Percentiles rank a stretch among this genome's conserved stretches.
Conservation (phyloP, 2,888 invertebrate genomes). For the Subacronicta megacephala region DNA sequence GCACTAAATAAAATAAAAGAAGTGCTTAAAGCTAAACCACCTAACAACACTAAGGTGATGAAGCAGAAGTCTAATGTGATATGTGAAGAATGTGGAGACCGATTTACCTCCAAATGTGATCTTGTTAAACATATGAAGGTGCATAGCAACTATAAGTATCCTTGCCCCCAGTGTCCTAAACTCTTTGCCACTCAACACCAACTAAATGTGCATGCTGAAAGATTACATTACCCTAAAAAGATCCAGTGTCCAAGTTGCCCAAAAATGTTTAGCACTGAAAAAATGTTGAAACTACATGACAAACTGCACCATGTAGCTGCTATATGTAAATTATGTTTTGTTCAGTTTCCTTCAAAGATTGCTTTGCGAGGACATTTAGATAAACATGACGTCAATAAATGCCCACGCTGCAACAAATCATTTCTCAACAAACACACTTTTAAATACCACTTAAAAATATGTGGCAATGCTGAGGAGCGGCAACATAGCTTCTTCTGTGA, state of each 20-base stretch:
- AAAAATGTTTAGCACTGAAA: constrained; percentile 75
- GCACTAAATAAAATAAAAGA: constrained; percentile 69
- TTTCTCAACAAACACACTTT: constrained; percentile 71
- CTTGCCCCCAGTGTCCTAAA: constrained; percentile 74
- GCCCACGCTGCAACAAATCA: constrained; percentile 70
- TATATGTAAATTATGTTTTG: constrained; percentile 73
- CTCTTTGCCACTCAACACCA: constrained; percentile 63
- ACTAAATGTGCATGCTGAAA: constrained; percentile 69
- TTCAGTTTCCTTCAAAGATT: constrained; percentile 73
- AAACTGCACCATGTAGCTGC: constrained; percentile 69
- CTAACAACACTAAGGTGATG: constrained; percentile 60
- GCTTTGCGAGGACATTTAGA: constrained; percentile 71
- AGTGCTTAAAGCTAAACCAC: constrained; percentile 63
- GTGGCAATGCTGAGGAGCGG: constrained; percentile 63
- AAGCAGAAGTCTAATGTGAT: constrained; percentile 50
- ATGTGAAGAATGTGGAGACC: constrained; percentile 74
- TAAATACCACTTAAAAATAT: constrained; percentile 71
- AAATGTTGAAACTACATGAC: constrained; percentile 71
- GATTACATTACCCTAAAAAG: constrained; percentile 75
- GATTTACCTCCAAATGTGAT: constrained; percentile 59
- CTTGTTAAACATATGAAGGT: constrained; percentile 68
- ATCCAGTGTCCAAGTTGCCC: constrained; percentile 72
- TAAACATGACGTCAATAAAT: constrained; percentile 72
- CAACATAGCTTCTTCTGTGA: constrained; percentile 74
- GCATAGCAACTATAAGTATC: constrained; percentile 62